Base-by-base conservation (phyloP, 2,113 vertebrate species). In the Piaya cayana region DNA sequence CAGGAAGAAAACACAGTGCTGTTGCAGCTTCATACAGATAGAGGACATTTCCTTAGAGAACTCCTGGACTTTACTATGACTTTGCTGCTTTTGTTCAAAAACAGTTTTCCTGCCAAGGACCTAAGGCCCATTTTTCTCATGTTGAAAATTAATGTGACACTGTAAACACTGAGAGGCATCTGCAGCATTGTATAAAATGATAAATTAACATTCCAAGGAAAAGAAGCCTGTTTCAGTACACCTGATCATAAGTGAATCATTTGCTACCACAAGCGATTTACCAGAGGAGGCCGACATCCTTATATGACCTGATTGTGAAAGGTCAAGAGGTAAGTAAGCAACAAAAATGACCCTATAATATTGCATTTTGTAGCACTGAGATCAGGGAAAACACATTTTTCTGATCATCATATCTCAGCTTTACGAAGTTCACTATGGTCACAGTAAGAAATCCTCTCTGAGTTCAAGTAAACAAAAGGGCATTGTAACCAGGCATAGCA, bases 401-500 rank as follows among this genome's bases (percentile, higher is more conserved):
- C 56, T 81, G 47, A 29, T 47, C 29, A 36, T 60, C 37, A 20
- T 12, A 25, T 83, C 83, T 84, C 39, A 72, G 53, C 65, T 91
- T 84, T 82, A 60, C 34, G 3, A 72, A 94, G 55, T 55, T 90
- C 67, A 26, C 12, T 17, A 30, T 3, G 4, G 19, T 55, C 85
- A 32, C 22, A 37, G 36, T 50, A 71, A 94, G 76, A 92, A 89
- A 79, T 72, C 81, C 69, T 49, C 34, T 74, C 43, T 36, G 43
- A 95, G 74, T 43, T 93, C 56, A 77, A 71, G 43, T 79, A 93
- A 92, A 95, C 89, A 93, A 82, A 89, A 92, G 62, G 47, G 9
- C 65, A 53, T 91, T 87, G 91, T 94, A 84, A 93, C 76, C 76
- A 93, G 80, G 94, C 92, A 93, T 53, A 76, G 45, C 27, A 74